These are phyloP conservation scores for Neotragus pygmaeus DNA, from an alignment of 2,113 vertebrate genomes.

Conservation along the genomic window DNA sequence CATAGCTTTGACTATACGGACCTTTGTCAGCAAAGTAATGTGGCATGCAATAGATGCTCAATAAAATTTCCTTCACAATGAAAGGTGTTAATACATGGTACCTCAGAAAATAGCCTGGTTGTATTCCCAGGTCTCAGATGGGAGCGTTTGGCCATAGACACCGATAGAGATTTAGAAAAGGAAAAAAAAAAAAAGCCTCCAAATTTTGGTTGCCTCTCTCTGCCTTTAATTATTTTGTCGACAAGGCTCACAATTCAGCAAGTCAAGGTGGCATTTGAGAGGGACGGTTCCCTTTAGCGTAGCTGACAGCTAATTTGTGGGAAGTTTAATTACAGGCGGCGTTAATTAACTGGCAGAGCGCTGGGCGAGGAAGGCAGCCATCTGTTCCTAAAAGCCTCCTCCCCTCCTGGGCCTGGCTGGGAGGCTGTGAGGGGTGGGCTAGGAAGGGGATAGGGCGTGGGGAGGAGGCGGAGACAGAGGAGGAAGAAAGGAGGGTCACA, in stretches of 20 bases:
- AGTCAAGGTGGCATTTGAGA: constrained; percentile 86
- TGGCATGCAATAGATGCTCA: background rate
- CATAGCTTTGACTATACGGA: background rate
- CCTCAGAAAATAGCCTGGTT: background rate
- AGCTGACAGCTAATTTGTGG: constrained; percentile 89
- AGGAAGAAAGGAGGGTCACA: background rate
- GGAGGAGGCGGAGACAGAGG: background rate
- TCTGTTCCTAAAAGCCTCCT: constrained; percentile 78
- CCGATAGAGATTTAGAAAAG: background rate
- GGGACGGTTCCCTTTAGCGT: constrained; percentile 84
- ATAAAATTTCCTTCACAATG: background rate
- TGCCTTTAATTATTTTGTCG: constrained; percentile 80
- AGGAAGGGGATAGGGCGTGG: accelerated
- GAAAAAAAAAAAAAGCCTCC: background rate
- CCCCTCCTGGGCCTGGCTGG: constrained; percentile 56
- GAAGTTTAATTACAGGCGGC: constrained; percentile 90
- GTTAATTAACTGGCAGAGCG: constrained; percentile 89
- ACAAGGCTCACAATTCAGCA: constrained; percentile 77
- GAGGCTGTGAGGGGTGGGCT: constrained; percentile 29
- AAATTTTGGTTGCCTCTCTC: constrained; percentile 42
- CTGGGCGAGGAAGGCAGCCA: constrained; percentile 81
- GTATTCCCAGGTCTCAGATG: background rate
- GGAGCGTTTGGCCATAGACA: background rate
- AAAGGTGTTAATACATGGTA: background rate
- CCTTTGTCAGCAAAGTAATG: background rate